Evolutionary conservation across 2,797 vertebrate species (phyloP).

Genomic region (Poeciliopsis infans): DNA sequence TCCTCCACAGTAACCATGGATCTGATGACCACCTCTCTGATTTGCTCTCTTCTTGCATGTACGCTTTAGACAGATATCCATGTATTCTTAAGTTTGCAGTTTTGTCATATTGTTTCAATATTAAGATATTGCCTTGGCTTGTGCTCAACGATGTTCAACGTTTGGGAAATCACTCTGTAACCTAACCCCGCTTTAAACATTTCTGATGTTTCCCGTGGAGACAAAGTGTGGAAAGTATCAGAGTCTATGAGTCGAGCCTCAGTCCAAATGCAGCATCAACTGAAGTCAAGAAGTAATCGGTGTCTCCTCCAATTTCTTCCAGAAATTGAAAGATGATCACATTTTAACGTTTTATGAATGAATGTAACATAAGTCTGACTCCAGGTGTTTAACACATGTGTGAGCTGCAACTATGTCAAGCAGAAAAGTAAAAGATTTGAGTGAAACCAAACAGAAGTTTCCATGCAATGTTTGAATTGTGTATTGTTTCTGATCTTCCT

Average conservation of each 20-base stretch:
- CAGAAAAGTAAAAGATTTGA: not conserved
- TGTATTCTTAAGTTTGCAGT: not conserved
- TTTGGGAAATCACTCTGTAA: not conserved
- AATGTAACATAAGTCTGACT: not conserved
- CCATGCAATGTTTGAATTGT: not conserved
- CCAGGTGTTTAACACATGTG: not conserved
- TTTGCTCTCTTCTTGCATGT: not conserved
- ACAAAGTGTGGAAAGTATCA: not conserved
- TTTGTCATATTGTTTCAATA: not conserved
- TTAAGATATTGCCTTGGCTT: not conserved
- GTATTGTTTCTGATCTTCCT: not conserved
- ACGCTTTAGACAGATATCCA: not conserved
- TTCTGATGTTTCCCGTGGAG: not conserved
- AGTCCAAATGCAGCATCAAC: not conserved
- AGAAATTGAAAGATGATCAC: not conserved
- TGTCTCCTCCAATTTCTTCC: not conserved
- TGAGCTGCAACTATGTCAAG: not conserved
- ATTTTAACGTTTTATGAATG: not conserved
- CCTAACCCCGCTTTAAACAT: not conserved
- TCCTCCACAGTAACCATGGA: not conserved
- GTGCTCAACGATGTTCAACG: not conserved
- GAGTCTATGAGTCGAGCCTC: not conserved
- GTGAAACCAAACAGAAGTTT: not conserved
- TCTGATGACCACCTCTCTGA: not conserved
- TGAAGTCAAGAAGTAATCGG: not conserved